phyloP scores from a whole-genome alignment of 2,888 invertebrate genomes.

The Willowsia nigromaculata region DNA sequence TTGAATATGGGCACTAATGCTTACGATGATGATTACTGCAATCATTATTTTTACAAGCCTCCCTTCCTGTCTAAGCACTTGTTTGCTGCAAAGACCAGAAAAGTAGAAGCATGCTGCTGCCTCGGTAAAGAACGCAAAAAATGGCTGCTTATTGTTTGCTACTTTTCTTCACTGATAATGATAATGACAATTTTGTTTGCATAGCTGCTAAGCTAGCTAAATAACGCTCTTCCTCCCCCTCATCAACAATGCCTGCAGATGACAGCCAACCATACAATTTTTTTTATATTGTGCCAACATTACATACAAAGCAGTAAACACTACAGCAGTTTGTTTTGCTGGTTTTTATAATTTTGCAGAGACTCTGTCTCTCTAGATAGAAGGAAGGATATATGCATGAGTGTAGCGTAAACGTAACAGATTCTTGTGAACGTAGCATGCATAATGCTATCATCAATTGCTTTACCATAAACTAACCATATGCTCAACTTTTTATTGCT shows the following conservation, averaged over 20 bases:
- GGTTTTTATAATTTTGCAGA: constrained; percentile 11
- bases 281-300: not conserved
- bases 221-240: not conserved
- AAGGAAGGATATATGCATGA: not conserved
- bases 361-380: not conserved
- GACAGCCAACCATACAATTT: constrained; percentile 14
- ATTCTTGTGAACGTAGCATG: not conserved
- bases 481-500: constrained; percentile 45
- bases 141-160: not conserved
- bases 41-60: constrained; percentile 55
- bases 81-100: not conserved
- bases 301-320: constrained; percentile 1
- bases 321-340: not conserved
- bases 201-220: not conserved
- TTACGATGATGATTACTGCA: constrained; percentile 3
- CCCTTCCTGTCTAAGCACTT: not conserved
- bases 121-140: not conserved
- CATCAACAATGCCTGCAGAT: constrained; percentile 5
- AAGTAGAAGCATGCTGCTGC: not conserved
- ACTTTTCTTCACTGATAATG: not conserved
- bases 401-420: not conserved
- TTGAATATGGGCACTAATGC: not conserved
- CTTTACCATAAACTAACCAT: constrained; percentile 19
- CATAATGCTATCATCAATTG: not conserved
- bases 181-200: not conserved